Conservation (phyloP, 2,797 vertebrate species). For the Scolopax rusticola region DNA sequence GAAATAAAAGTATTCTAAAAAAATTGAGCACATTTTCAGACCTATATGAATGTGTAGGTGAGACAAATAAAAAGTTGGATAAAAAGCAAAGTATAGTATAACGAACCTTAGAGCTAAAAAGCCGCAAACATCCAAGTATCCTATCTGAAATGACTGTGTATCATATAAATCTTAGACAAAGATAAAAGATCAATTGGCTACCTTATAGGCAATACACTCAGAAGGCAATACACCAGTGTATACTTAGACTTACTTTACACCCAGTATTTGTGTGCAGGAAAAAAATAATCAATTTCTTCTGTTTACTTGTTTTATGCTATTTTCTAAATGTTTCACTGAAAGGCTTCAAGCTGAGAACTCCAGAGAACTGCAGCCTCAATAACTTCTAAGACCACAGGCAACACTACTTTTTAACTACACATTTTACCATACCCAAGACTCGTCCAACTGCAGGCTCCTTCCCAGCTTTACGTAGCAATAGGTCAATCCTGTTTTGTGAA, state of each 20-base stretch:
- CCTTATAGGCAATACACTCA: not conserved
- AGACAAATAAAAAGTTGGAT: not conserved
- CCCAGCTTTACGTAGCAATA: not conserved
- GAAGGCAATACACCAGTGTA: not conserved
- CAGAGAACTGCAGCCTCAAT: not conserved
- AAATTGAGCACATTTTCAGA: not conserved
- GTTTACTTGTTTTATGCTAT: not conserved
- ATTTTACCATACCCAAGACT: not conserved
- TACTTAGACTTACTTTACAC: not conserved
- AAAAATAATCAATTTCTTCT: not conserved
- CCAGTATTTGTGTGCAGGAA: not conserved
- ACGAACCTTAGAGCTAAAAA: not conserved
- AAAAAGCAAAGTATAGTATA: not conserved
- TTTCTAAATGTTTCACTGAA: constrained; percentile 28
- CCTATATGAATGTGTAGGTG: not conserved
- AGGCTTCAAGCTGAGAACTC: not conserved
- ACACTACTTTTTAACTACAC: not conserved
- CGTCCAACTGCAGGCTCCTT: not conserved
- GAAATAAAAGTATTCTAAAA: not conserved
- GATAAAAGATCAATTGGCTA: not conserved
- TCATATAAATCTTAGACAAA: not conserved
- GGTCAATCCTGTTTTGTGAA: not conserved
- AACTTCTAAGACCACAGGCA: not conserved
- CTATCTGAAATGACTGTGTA: not conserved
- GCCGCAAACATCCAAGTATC: not conserved